Evolutionary conservation across 2,113 vertebrate genomes (phyloP).

Genomic region (Acanthisitta chloris): DNA sequence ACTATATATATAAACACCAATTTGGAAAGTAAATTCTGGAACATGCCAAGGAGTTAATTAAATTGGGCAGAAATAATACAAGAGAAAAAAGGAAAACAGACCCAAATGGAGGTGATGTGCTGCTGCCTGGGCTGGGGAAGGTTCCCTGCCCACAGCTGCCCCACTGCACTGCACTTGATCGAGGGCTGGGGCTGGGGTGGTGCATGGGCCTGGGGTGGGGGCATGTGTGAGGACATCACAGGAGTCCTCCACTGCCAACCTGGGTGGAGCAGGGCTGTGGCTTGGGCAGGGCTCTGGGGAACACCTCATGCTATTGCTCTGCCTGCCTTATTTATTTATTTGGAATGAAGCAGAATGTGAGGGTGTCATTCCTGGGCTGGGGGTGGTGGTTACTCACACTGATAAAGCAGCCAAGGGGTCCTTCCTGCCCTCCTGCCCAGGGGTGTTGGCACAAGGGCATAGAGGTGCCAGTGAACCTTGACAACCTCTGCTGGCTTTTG

Average conservation of each 20-base stretch:
- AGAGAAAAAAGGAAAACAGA: background rate
- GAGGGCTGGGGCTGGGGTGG: background rate
- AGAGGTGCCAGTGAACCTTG: background rate
- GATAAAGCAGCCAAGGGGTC: background rate
- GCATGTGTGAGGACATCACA: background rate
- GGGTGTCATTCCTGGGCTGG: background rate
- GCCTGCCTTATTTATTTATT: background rate
- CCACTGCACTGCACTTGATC: conserved; percentile 35
- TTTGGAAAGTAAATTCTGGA: background rate
- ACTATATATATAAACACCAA: rapidly evolving
- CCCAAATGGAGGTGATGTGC: background rate
- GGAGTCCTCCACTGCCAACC: background rate
- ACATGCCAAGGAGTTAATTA: background rate
- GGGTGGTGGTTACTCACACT: rapidly evolving
- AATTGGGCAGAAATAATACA: background rate
- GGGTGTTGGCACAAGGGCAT: background rate
- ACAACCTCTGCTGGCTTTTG: background rate
- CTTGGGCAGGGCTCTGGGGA: background rate
- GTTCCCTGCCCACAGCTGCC: background rate
- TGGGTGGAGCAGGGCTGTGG: background rate
- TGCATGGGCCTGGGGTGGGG: background rate
- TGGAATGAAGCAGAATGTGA: rapidly evolving
- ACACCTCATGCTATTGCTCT: background rate
- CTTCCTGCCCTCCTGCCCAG: background rate
- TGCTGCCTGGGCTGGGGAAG: background rate